Base-by-base conservation (phyloP, 1,140 invertebrate species). In the Drosophila elegans region DNA sequence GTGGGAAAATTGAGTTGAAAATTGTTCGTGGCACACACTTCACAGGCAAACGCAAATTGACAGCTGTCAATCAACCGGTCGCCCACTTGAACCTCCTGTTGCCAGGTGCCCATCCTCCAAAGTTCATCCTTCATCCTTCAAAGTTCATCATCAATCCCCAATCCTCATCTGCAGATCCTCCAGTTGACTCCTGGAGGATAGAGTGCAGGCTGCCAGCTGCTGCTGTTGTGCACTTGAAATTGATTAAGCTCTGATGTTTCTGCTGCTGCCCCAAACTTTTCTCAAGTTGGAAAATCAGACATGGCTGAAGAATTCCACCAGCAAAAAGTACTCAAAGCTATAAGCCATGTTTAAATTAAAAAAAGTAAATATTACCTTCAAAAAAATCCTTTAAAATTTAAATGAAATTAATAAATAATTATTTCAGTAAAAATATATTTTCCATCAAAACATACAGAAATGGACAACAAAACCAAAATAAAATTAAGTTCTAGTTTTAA, bases 31-130 rank as follows among this genome's bases (percentile, higher is more conserved):
- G 45, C 64, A 53, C 48, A 71, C 69, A 54, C 74, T 61, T 54
- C 46, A 49, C 61, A 44, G 71, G 56, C 60, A 66, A 69, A 84
- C 63, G 79, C 79, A 78, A 88, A 86, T 86, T 86, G 82, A 86
- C 82, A 85, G 83, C 78, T 86, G 83, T 78, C 82, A 86, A 81
- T 86, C 83, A 86, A 62, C 56, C 53, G 34, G 45, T 36, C 38
- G 49, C 48, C 39, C 62, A 56, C 61, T 66, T 52, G 45, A 46
- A 39, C 63, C 60, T 49, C 63, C 60, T 49, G 36, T 32, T 36
- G 21, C 69, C 72, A 64, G 59, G 54, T 54, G 44, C 16, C 55
- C 38, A 21, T 45, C 25, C 61, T 27, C n/a, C 13, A 48, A 7
- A 32, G 29, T 3, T 27, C 46, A 13, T 49, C n/a, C 46, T 16